phyloP scores from a whole-genome alignment of 2,888 invertebrate species.

The Teinopalpus imperialis region DNA sequence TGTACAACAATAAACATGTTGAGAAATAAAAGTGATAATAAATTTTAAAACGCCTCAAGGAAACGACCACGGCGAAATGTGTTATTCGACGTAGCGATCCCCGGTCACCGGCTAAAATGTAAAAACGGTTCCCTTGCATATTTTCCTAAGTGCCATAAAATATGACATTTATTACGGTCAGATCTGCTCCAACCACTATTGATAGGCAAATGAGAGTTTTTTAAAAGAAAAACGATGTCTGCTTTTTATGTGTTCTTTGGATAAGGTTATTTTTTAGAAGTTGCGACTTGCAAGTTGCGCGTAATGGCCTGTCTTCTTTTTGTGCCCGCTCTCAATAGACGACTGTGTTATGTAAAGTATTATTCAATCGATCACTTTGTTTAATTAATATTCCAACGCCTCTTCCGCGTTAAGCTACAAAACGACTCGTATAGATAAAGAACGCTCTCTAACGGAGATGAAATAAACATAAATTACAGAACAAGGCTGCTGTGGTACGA shows the following conservation, averaged over 20 bases:
- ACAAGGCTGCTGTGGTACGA: too few species aligned
- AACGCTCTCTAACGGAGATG: too few species aligned
- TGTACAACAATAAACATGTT: too few species aligned
- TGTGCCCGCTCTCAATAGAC: conserved; percentile 37
- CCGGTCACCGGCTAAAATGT: conserved; percentile 76
- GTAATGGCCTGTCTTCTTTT: conserved; percentile 55
- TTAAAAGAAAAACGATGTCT: conserved; percentile 83
- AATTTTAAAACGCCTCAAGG: conserved; percentile 67
- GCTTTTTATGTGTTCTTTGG: conserved; percentile 79
- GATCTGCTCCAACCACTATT: conserved; percentile 81
- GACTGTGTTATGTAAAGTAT: too few species aligned
- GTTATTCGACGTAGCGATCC: conserved; percentile 75
- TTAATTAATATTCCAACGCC: too few species aligned
- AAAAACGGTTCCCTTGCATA: conserved; percentile 81
- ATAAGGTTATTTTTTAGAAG: conserved; percentile 71
- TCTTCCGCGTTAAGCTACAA: too few species aligned
- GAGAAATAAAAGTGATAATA: conserved; percentile 33
- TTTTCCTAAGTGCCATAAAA: conserved; percentile 80
- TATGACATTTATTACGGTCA: conserved; percentile 82
- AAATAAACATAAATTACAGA: too few species aligned
- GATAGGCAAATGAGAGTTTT: conserved; percentile 82
- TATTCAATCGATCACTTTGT: too few species aligned
- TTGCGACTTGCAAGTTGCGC: conserved; percentile 57
- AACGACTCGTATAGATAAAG: too few species aligned
- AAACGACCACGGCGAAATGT: conserved; percentile 58